phyloP scores from a whole-genome alignment of 2,113 vertebrate species.

The Caranx ignobilis region DNA sequence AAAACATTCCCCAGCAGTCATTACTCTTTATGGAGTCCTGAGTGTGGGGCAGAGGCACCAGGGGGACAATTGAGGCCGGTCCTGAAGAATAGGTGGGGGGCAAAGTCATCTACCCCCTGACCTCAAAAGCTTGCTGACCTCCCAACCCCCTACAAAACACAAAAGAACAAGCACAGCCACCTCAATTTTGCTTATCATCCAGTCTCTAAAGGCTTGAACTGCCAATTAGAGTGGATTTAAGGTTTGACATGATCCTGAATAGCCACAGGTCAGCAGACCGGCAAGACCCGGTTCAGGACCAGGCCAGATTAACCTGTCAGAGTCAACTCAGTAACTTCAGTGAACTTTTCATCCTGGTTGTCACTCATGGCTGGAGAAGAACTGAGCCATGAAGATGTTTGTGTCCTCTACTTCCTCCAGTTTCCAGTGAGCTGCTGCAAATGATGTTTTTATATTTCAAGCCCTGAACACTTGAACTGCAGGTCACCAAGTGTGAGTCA shows the following conservation, averaged over 20 bases:
- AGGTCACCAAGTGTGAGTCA: neutral
- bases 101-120: conserved; percentile 59
- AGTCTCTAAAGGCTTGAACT: conserved; percentile 52
- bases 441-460: neutral
- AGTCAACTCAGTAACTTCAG: conserved; percentile 32
- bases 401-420: conserved; percentile 2
- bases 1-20: conserved; percentile 47
- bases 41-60: conserved; percentile 7
- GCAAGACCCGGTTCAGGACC: neutral
- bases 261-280: conserved; percentile 62
- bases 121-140: conserved; percentile 69
- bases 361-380: conserved; percentile 9
- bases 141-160: conserved; percentile 64
- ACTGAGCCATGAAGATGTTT: conserved; percentile 3
- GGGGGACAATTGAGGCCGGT: conserved; percentile 39
- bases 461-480: neutral
- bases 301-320: conserved; percentile 46
- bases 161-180: conserved; percentile 67
- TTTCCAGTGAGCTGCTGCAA: neutral
- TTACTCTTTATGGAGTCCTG: conserved; percentile 51
- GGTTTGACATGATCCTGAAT: conserved; percentile 71
- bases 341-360: conserved; percentile 14
- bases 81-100: conserved; percentile 34
- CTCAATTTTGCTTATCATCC: conserved; percentile 63
- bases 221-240: conserved; percentile 76